Evolutionary conservation across 2,888 invertebrate species (phyloP).

Genomic region (Watsonalla binaria): DNA sequence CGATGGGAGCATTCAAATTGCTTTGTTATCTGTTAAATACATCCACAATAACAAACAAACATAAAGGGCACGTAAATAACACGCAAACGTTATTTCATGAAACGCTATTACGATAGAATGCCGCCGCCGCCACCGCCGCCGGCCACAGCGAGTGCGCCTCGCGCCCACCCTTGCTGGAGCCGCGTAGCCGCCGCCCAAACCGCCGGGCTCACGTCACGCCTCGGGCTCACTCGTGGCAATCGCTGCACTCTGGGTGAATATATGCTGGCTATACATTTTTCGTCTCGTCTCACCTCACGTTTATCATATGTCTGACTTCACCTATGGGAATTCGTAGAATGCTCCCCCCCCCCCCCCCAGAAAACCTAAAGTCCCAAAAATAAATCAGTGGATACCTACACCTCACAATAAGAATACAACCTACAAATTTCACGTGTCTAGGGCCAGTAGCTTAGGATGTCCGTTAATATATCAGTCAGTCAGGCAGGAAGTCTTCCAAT

Average conservation of each 20-base stretch:
- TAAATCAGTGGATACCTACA: too few species aligned
- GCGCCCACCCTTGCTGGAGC: too few species aligned
- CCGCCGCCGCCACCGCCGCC: not conserved
- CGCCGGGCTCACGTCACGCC: not conserved
- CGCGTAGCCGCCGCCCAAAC: not conserved
- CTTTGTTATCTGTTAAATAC: too few species aligned
- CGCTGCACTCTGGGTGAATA: slow-evolving; percentile 21
- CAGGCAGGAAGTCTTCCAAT: too few species aligned
- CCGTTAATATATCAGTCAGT: too few species aligned
- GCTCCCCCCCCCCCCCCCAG: too few species aligned
- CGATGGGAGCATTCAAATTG: too few species aligned
- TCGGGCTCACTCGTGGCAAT: slow-evolving; percentile 14
- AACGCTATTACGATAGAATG: not conserved
- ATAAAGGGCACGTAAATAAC: not conserved
- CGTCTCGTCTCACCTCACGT: not conserved
- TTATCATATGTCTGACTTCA: not conserved
- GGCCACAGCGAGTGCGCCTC: not conserved
- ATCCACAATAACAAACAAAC: not conserved
- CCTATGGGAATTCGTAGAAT: too few species aligned
- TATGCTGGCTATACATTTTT: slow-evolving; percentile 2
- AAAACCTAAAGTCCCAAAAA: too few species aligned
- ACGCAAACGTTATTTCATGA: not conserved
- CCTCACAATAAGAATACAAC: too few species aligned
- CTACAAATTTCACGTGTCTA: too few species aligned
- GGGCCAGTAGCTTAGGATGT: too few species aligned